Evolutionary conservation across 1,140 invertebrate species (phyloP).

Genomic region (Rhyzopertha dominica): DNA sequence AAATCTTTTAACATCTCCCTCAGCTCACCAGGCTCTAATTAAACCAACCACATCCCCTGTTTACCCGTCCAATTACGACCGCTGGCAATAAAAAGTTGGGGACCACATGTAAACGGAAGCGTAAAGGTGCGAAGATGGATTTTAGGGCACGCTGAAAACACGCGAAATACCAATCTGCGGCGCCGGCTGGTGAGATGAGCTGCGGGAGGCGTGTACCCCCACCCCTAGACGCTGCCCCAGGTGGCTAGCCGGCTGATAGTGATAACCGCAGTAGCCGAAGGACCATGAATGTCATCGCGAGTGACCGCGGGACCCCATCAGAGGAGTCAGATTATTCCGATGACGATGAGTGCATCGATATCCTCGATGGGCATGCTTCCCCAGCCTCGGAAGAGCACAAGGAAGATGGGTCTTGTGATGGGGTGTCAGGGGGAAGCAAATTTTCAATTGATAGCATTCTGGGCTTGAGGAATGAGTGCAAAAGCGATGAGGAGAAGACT

Average conservation of each 20-base stretch:
- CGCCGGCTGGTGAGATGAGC: conserved; percentile 30
- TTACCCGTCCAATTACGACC: conserved; percentile 11
- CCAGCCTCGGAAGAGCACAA: too few species aligned
- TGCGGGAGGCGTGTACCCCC: conserved; percentile 1
- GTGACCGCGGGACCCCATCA: too few species aligned
- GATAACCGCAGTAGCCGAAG: too few species aligned
- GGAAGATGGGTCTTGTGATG: conserved; percentile 17
- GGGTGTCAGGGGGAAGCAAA: conserved; percentile 30
- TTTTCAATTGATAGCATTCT: conserved; percentile 43
- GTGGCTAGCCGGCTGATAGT: background rate
- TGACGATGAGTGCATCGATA: conserved; percentile 26
- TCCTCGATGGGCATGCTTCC: too few species aligned
- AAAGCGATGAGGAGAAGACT: conserved; percentile 16
- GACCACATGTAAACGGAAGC: conserved; percentile 25
- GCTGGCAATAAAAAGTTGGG: conserved; percentile 21
- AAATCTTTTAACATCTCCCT: too few species aligned
- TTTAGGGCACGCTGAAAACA: conserved; percentile 38
- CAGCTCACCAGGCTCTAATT: too few species aligned
- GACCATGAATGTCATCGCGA: too few species aligned
- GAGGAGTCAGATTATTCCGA: conserved; percentile 20
- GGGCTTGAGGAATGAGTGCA: conserved; percentile 24
- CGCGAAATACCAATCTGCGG: conserved; percentile 43
- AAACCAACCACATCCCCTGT: too few species aligned
- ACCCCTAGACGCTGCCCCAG: background rate
- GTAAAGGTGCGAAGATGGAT: conserved; percentile 37